Evolutionary conservation across 2,888 invertebrate genomes (phyloP), one percentile per base, ranked within the genome.

Genomic region (Gandaritis pyraliata): DNA sequence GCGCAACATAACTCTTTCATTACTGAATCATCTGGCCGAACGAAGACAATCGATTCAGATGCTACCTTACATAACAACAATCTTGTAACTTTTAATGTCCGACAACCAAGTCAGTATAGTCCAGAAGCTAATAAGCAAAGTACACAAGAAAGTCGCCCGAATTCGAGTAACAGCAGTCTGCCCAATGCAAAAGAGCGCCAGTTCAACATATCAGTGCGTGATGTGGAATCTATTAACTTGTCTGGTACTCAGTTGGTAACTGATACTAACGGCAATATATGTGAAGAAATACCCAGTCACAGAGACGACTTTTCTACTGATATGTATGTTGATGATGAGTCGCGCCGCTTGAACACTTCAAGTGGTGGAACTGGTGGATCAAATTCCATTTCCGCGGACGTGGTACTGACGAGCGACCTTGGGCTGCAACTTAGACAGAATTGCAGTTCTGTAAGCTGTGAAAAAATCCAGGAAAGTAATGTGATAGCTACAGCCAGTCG

Each of bases 191-290:
- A 39, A 39, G 12, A 39, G 11, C 36, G 15, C 23, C 46, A 39
- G 8, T 15, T 29, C 47, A 47, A 15, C 11, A 8, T 54, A 38
- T 39, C 39, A 39, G 55, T 55, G n/a, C 47, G 47, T 29, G 15
- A 47, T 48, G 47, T 47, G 30, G 39, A 47, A 15, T 8, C 46
- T 29, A 55, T 55, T 13, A 54, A 52, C 30, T 30, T 7, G 12
- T 47, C 29, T 12, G 15, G 43, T 30, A 16, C 30, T 41, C 41
- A 52, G 23, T 15, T 29, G 11, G 2, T 6, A n/a, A 15, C 13
- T 30, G 43, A 29, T 29, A 10, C 13, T 18, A 29, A 13, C 5
- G 23, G 7, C n/a, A 52, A 5, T 46, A n/a, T 29, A 29, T 52
- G 12, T 6, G 41, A 13, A 3, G 41, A 11, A 43, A 5, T 23